phyloP scores from a whole-genome alignment of 2,888 invertebrate genomes.

The Caenorhabditis sp. region DNA sequence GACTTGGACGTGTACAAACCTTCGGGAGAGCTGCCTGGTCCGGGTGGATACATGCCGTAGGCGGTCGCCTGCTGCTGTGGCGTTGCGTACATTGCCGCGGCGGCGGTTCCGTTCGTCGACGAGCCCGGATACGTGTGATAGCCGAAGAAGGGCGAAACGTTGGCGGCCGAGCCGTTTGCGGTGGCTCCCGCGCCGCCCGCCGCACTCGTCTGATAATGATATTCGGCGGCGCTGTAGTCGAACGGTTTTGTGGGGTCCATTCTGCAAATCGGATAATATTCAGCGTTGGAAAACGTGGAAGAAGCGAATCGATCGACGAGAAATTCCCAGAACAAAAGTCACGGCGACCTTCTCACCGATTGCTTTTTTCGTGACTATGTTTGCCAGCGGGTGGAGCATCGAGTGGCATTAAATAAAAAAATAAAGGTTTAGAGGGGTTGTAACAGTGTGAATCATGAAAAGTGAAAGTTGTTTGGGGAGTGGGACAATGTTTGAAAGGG shows the following conservation, averaged over 20 bases:
- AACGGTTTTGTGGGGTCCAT: conserved; percentile 52
- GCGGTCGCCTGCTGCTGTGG: neutral
- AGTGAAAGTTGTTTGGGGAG: neutral
- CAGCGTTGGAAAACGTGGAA: conserved; percentile 20
- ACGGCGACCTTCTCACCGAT: conserved; percentile 2
- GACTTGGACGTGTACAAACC: too few relatives aligned
- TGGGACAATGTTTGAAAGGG: neutral
- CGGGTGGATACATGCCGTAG: conserved; percentile 41
- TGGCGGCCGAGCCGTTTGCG: conserved; percentile 9
- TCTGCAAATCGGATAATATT: conserved; percentile 14
- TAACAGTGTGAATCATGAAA: neutral
- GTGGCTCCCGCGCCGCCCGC: conserved; percentile 4
- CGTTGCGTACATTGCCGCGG: conserved; percentile 8
- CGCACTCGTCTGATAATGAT: conserved; percentile 9
- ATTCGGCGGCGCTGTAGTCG: conserved; percentile 10
- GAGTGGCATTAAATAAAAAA: conserved; percentile 17
- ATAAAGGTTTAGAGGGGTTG: neutral
- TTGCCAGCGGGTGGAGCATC: neutral
- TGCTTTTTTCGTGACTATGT: conserved; percentile 18
- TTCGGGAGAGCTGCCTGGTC: conserved; percentile 58
- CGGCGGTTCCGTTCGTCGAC: conserved; percentile 17
- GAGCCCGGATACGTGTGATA: conserved; percentile 24
- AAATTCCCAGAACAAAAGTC: conserved; percentile 5
- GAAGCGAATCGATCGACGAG: conserved; percentile 17
- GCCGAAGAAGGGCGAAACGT: conserved; percentile 27